Evolutionary conservation across 2,888 invertebrate genomes (phyloP), one percentile per base, ranked within the genome.

Genomic region (Pyrgus malvae): DNA sequence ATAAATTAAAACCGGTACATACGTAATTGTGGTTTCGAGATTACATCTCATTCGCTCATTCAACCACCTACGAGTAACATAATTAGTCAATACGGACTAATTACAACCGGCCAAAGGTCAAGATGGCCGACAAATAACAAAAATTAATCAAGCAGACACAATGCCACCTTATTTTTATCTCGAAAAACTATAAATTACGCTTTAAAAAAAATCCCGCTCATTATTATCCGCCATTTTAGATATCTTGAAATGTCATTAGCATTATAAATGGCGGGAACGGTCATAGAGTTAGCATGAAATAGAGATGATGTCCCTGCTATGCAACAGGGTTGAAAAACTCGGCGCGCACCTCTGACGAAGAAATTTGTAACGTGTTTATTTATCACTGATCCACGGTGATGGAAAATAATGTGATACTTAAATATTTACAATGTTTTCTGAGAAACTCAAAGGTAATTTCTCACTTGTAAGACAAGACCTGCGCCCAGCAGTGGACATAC

Each of bases 231-330:
- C 77, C 80, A 78, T 84, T 80, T 84, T 84, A 75, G 70, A 78
- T 76, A 78, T 80, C 79, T 78, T 76, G 58, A 80, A 80, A 79
- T 85, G 87, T 86, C 87, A 86, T 87, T 86, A 87, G 81, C 76
- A 64, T 67, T 76, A 78, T 83, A 83, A 85, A 85, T 85, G 83
- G 81, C 76, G 42, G 17, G n/a, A 2, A 6, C 31, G 40, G 2
- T 4, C 23, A 19, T 8, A 51, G 51, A 33, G 9, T 12, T 35
- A 5, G 17, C 11, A 25, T n/a, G 6, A 4, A 8, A 8, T 35
- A 50, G 50, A 50, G n/a, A 25, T 35, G 42, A 5, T 41, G 2
- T n/a, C 23, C 21, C n/a, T n/a, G n/a, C n/a, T n/a, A n/a, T n/a
- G n/a, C n/a, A n/a, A n/a, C n/a, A n/a, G n/a, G n/a, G n/a, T n/a